These are phyloP conservation scores for Mamestra configurata DNA, from an alignment of 1,140 invertebrate genomes.

Conservation along the genomic window DNA sequence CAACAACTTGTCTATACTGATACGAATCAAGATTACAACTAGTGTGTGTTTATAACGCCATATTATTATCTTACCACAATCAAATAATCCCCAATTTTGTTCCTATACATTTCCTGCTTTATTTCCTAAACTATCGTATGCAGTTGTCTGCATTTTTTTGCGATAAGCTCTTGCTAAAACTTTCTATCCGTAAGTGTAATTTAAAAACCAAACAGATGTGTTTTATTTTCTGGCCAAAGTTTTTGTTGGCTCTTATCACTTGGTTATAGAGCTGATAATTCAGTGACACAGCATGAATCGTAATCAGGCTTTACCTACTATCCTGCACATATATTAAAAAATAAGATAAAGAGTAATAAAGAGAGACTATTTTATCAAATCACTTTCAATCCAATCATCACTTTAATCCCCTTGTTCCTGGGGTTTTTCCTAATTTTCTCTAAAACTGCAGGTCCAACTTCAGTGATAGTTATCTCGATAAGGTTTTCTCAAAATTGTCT, in stretches of 20 bases:
- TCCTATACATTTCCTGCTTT: constrained; percentile 53
- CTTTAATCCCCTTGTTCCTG: constrained; percentile 14
- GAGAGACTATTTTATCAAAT: neutral
- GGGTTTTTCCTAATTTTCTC: neutral
- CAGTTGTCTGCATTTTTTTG: neutral
- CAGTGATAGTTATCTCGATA: constrained; percentile 13
- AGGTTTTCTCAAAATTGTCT: constrained; percentile 43
- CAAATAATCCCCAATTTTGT: constrained; percentile 65
- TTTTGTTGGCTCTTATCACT: neutral
- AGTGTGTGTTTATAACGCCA: neutral
- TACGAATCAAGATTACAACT: constrained; percentile 21
- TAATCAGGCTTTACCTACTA: neutral
- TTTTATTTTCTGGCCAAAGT: neutral
- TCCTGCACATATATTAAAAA: neutral
- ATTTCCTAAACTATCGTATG: constrained; percentile 39
- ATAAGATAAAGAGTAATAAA: constrained; percentile 28
- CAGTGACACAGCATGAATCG: neutral
- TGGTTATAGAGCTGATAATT: neutral
- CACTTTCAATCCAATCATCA: constrained; percentile 1
- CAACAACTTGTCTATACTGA: constrained; percentile 17
- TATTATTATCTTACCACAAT: constrained; percentile 5
- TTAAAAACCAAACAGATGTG: neutral
- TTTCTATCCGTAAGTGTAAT: neutral
- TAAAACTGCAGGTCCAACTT: neutral
- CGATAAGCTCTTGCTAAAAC: constrained; percentile 36